phyloP scores from a whole-genome alignment of 2,113 vertebrate genomes.

The Labrus mixtus region DNA sequence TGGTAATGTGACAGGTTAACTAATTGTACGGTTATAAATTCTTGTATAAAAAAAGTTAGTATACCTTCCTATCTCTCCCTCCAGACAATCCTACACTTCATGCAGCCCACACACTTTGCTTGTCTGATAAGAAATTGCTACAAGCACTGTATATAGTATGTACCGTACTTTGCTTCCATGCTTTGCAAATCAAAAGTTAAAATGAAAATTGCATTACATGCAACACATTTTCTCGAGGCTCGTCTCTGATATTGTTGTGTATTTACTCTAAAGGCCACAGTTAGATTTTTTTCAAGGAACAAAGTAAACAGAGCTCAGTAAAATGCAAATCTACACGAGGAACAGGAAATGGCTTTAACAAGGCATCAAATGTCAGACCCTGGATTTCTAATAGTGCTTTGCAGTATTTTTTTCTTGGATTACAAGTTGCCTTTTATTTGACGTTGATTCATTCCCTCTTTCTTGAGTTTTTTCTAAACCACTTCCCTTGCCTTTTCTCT shows the following conservation, averaged over 20 bases:
- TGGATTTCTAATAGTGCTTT: neutral
- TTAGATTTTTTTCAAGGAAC: slow-evolving; percentile 17
- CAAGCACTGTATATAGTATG: neutral
- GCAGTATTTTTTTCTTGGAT: neutral
- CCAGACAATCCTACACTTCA: too few relatives aligned
- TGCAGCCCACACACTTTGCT: neutral
- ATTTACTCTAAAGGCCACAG: neutral
- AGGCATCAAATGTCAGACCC: neutral
- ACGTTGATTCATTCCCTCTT: neutral
- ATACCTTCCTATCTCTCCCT: too few relatives aligned
- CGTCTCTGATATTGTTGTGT: neutral
- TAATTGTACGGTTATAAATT: too few relatives aligned
- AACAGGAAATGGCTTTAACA: slow-evolving; percentile 13
- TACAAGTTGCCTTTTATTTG: neutral
- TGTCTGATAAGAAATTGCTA: neutral
- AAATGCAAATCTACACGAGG: slow-evolving; percentile 14
- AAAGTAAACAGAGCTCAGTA: slow-evolving; percentile 14
- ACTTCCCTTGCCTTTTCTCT: neutral
- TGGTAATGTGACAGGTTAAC: too few relatives aligned
- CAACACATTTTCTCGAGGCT: neutral
- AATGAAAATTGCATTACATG: neutral
- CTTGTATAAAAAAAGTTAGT: too few relatives aligned
- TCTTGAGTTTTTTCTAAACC: neutral
- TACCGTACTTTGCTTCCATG: slow-evolving; percentile 1
- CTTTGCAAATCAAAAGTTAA: neutral